Evolutionary conservation across 2,797 vertebrate genomes (phyloP), one percentile per base, ranked within the genome.

Genomic region (Picus viridis): DNA sequence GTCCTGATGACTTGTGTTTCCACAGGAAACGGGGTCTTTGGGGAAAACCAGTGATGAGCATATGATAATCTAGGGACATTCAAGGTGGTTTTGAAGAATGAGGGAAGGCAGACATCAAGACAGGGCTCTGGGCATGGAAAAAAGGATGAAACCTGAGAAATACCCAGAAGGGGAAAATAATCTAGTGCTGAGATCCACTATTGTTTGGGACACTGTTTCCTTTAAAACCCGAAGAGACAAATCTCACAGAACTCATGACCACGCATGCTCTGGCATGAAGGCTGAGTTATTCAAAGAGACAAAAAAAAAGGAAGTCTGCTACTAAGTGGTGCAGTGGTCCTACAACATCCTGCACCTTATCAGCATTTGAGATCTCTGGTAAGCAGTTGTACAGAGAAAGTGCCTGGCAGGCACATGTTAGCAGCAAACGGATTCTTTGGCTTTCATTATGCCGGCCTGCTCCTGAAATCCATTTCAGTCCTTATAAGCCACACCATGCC

Each of bases 221-320:
- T 77, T 89, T 80, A 80, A 87, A 86, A 78, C 47, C 49, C 81
- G 59, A 74, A 92, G 76, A 90, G 65, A 89, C 27, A 88, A 89
- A 83, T 87, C 24, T 24, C 58, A n/a, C 71, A 84, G 64, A 89
- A 70, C 51, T 64, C 34, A 47, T 80, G 54, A 89, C 72, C 83
- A 47, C 26, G 51, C 71, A 51, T 20, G 39, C 62, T 61, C 58
- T 83, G 62, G 36, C 26, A 85, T 83, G 69, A 77, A 77, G 36
- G 14, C 22, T 1, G 3, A 53, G 15, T 87, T 83, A 82, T 4
- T 43, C 12, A 90, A 73, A 86, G 9, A 90, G 51, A 68, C 17
- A n/a, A 61, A 89, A n/a, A 61, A 89, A 88, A 74, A 65, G 34
- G 56, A 94, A 92, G 54, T 77, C 39, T 74, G 74, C 64, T 77